phyloP scores from a whole-genome alignment of 2,113 vertebrate genomes.

The Dinomys branickii region DNA sequence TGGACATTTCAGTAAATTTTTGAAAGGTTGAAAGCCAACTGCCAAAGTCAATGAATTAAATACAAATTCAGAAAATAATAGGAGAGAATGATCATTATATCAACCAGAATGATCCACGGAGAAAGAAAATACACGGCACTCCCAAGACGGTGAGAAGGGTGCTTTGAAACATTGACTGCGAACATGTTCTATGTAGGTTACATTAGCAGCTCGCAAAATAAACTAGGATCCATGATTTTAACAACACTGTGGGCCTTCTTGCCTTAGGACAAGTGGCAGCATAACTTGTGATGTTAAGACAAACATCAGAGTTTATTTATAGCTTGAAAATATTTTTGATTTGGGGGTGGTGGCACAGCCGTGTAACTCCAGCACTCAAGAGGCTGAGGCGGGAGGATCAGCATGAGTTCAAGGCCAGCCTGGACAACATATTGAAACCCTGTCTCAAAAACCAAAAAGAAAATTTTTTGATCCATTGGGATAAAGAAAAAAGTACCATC shows the following conservation, averaged over 20 bases:
- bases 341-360: neutral
- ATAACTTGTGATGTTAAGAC: accelerated
- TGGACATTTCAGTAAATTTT: slow-evolving; percentile 76
- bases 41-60: slow-evolving; percentile 82
- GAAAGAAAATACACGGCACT: neutral
- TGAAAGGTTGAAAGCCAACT: slow-evolving; percentile 78
- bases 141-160: neutral
- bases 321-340: neutral
- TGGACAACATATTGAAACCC: neutral
- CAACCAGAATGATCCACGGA: slow-evolving; percentile 30
- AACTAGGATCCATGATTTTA: neutral
- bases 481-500: neutral
- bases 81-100: slow-evolving; percentile 27
- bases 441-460: neutral
- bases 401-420: neutral
- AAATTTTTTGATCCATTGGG: neutral
- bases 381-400: neutral
- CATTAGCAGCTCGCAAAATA: neutral
- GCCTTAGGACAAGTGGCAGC: neutral
- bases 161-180: neutral
- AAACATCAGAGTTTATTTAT: neutral
- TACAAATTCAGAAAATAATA: slow-evolving; percentile 68
- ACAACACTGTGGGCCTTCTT: neutral
- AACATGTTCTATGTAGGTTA: neutral
- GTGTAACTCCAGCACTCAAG: neutral